Conservation (phyloP, 2,113 vertebrate genomes). For the Corythornis cristatus region DNA sequence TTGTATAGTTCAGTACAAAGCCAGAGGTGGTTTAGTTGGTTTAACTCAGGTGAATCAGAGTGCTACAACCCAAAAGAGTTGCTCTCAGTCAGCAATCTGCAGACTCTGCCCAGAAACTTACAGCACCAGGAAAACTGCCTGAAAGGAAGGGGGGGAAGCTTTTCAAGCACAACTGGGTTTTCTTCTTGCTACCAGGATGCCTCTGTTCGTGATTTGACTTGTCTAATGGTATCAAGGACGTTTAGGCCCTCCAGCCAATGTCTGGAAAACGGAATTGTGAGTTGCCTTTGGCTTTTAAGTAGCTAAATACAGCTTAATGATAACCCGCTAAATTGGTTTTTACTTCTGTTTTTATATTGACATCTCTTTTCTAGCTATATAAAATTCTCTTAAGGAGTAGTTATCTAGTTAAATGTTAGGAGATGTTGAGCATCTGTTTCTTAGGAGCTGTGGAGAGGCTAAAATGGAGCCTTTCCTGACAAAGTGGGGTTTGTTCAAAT, state of each 20-base stretch:
- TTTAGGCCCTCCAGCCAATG: constrained; percentile 44
- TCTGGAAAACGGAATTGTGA: constrained; percentile 31
- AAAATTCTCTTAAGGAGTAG: background rate
- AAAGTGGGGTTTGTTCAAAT: background rate
- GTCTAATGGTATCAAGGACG: background rate
- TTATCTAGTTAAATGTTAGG: background rate
- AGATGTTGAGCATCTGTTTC: constrained; percentile 13
- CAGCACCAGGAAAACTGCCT: background rate
- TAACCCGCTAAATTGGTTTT: constrained; percentile 43
- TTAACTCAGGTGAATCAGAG: background rate
- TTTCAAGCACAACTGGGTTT: background rate
- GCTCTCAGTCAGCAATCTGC: background rate
- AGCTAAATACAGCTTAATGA: constrained; percentile 10
- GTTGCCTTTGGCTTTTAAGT: constrained; percentile 54
- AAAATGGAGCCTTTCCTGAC: background rate
- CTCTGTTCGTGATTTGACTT: constrained; percentile 13
- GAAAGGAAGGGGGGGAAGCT: background rate
- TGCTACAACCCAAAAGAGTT: background rate
- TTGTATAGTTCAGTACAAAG: background rate
- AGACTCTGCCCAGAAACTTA: background rate
- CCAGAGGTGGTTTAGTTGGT: background rate
- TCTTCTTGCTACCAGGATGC: background rate
- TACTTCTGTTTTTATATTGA: constrained; percentile 18
- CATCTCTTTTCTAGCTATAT: background rate
- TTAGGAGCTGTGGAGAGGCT: background rate